phyloP scores from a whole-genome alignment of 2,113 vertebrate species.

The Narcine bancroftii region DNA sequence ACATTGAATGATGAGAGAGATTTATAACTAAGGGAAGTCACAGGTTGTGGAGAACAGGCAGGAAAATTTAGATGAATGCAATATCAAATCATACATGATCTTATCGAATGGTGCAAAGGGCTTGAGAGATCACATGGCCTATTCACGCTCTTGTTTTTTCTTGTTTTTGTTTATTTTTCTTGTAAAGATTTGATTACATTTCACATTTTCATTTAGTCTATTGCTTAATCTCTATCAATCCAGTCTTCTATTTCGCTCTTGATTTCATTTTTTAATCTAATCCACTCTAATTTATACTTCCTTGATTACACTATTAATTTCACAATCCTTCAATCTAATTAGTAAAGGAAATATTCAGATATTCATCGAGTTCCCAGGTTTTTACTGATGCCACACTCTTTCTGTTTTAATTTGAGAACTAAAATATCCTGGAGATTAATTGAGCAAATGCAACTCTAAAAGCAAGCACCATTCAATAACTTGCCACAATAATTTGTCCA shows the following conservation, averaged over 20 bases:
- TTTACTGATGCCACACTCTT: background rate
- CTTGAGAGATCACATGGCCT: no score
- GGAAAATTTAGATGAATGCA: no score
- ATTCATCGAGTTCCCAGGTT: background rate
- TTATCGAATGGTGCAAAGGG: no score
- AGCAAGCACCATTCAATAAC: background rate
- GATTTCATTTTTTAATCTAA: background rate
- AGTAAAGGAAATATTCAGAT: background rate
- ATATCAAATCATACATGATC: no score
- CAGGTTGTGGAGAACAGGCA: no score
- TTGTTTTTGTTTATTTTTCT: no score
- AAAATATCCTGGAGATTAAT: constrained; percentile 4
- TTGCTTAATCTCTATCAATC: background rate
- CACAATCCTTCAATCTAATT: background rate
- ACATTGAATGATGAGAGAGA: no score
- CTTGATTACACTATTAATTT: background rate
- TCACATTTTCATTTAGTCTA: background rate
- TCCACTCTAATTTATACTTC: background rate
- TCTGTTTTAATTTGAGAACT: background rate
- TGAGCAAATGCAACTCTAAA: background rate
- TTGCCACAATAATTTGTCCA: background rate
- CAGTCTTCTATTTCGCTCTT: background rate
- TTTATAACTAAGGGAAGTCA: no score
- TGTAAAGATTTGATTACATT: no score
- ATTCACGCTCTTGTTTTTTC: no score